phyloP scores from a whole-genome alignment of 2,113 vertebrate genomes.

The Corapipo altera region DNA sequence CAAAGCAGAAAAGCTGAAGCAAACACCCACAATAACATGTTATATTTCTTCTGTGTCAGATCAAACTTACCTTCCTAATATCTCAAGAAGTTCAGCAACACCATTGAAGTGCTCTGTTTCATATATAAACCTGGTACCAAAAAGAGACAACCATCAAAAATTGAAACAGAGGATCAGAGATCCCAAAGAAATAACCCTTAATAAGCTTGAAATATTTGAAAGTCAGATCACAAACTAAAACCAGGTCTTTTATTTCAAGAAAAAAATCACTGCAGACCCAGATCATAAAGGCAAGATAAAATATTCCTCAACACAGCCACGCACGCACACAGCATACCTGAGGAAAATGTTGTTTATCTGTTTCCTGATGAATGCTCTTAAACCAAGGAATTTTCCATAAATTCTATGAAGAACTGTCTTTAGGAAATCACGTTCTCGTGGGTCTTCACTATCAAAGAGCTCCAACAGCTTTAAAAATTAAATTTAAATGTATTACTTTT shows the following conservation, averaged over 20 bases:
- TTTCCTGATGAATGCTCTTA: slow-evolving; percentile 97
- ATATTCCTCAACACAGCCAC: neutral
- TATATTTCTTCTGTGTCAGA: neutral
- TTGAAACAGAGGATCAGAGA: neutral
- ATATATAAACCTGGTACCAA: slow-evolving; percentile 81
- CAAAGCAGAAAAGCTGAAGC: slow-evolving; percentile 26
- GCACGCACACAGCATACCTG: slow-evolving; percentile 73
- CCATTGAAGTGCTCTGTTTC: slow-evolving; percentile 88
- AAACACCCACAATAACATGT: neutral
- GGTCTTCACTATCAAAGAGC: slow-evolving; percentile 97
- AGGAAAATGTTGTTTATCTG: slow-evolving; percentile 99
- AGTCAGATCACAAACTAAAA: neutral
- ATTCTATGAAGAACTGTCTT: slow-evolving; percentile 97
- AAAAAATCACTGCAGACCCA: neutral
- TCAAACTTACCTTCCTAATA: slow-evolving; percentile 80
- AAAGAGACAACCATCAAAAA: neutral
- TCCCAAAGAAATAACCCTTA: neutral
- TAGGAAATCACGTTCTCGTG: slow-evolving; percentile 94
- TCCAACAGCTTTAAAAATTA: slow-evolving; percentile 87
- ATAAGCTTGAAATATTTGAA: neutral
- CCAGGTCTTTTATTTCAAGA: neutral
- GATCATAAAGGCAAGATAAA: neutral
- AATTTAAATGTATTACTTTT: slow-evolving; percentile 68
- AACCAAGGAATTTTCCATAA: slow-evolving; percentile 96
- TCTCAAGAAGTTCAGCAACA: slow-evolving; percentile 85